Base-by-base conservation (phyloP, 2,797 vertebrate species). In the Peromyscus melanophrys region DNA sequence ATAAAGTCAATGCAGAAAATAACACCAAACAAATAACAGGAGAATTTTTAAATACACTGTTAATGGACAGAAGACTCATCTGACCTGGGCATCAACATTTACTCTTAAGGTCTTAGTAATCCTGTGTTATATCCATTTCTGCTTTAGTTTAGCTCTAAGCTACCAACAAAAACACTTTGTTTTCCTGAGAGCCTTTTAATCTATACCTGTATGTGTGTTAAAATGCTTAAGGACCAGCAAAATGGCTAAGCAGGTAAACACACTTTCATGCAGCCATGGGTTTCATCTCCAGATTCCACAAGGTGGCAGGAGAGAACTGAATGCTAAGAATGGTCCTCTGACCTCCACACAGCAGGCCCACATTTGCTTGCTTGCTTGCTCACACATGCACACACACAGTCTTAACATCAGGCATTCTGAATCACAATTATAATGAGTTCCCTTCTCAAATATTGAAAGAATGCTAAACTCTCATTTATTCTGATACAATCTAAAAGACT, bases 1-100 rank as follows among this genome's bases (percentile, higher is more conserved):
- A 98, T 88, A 97, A 97, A 97, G 96, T 99, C 97, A 98, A 80
- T 96, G 94, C 95, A 96, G 96, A 59, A 88, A 67, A 96, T 94
- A 97, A 96, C 43, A 63, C 0, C 77, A 34, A 89, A 95, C 76
- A 96, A 97, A 4, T 9, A 21, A 98, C 40, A 37, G 89, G 88
- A 80, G 97, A 96, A 95, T 76, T 93, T 98, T 90, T 34, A 80
- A 10, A 91, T 57, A 96, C 94, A 90, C 80, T 76, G 98, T 83
- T 76, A 78, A 94, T 94, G 94, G 95, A 97, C 73, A 97, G 83
- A 63, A 96, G 95, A 96, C 97, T 91, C 27, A 87, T 75, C 67
- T 67, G 84, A 92, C 27, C 85, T 92, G 57, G 67, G 31, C 7
- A 25, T 12, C 67, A 55, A 31, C 89, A 87, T 95, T 96, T 86